Evolutionary conservation across 2,888 invertebrate species (phyloP).

Genomic region (Muscina levida): DNA sequence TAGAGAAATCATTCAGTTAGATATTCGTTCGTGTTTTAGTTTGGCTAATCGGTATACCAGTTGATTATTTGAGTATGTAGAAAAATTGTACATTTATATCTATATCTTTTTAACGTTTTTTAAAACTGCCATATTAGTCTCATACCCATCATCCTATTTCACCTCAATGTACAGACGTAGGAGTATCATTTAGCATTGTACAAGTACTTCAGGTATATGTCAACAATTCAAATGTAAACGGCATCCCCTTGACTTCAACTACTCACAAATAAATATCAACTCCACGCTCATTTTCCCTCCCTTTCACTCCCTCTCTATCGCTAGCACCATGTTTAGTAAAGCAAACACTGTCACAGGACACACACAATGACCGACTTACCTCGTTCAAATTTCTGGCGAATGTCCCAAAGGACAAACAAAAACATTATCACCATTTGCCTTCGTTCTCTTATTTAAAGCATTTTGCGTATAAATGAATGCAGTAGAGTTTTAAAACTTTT

Average conservation of each 20-base stretch:
- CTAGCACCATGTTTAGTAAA: too few relatives aligned
- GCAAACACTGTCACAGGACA: too few relatives aligned
- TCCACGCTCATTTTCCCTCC: too few relatives aligned
- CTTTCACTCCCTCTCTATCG: too few relatives aligned
- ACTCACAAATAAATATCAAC: conserved; percentile 32
- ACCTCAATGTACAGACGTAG: conserved; percentile 3
- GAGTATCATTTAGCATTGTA: conserved; percentile 13
- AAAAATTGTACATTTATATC: too few relatives aligned
- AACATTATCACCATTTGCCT: conserved; percentile 14
- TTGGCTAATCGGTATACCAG: too few relatives aligned
- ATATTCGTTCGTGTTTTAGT: too few relatives aligned
- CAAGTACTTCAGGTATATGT: conserved; percentile 11
- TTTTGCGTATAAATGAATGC: conserved; percentile 13
- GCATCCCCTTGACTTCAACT: conserved; percentile 58
- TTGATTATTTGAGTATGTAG: too few relatives aligned
- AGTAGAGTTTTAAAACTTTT: conserved; percentile 18
- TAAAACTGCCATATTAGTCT: too few relatives aligned
- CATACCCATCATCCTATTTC: too few relatives aligned
- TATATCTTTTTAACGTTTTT: too few relatives aligned
- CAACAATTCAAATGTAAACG: conserved; percentile 57
- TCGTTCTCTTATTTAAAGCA: conserved; percentile 28
- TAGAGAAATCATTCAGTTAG: too few relatives aligned
- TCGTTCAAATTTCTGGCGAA: conserved; percentile 40
- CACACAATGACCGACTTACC: conserved; percentile 62
- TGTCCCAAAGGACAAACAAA: conserved; percentile 40